Evolutionary conservation across 1,140 invertebrate species (phyloP).

Genomic region (Bursaphelenchus mucronatus): DNA sequence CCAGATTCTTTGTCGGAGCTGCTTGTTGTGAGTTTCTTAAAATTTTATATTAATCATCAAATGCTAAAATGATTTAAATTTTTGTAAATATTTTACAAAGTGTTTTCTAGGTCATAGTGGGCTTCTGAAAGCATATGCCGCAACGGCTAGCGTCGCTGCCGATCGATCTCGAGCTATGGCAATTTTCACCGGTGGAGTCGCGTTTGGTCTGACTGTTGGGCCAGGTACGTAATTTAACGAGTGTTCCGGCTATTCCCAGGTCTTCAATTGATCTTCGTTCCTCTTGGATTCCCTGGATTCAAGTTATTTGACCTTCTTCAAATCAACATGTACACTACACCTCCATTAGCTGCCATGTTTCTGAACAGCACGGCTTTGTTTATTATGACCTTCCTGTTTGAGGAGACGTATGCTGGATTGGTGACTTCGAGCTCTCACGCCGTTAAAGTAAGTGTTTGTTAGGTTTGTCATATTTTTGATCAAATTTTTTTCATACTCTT

Average conservation of each 20-base stretch:
- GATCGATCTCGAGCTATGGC: conserved; percentile 12
- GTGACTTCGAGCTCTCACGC: no score
- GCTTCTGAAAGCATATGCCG: conserved; percentile 4
- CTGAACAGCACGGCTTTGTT: conserved; percentile 3
- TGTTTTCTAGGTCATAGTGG: no score
- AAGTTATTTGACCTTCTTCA: not conserved
- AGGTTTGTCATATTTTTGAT: no score
- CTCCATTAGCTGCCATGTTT: not conserved
- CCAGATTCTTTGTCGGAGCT: conserved; percentile 29
- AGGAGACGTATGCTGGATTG: no score
- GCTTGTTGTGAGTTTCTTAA: conserved; percentile 48
- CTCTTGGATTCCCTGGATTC: not conserved
- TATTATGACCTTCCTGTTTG: not conserved
- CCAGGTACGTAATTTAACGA: not conserved
- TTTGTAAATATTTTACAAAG: no score
- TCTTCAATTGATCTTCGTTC: conserved; percentile 15
- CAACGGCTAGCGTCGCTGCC: not conserved
- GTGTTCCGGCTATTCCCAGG: not conserved
- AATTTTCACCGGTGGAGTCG: conserved; percentile 2
- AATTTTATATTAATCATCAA: no score
- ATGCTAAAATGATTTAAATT: no score
- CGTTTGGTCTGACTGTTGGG: not conserved
- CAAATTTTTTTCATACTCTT: no score
- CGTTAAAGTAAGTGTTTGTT: no score
- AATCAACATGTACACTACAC: not conserved